phyloP scores from a whole-genome alignment of 2,113 vertebrate species.

The Orientallactaga bullata region DNA sequence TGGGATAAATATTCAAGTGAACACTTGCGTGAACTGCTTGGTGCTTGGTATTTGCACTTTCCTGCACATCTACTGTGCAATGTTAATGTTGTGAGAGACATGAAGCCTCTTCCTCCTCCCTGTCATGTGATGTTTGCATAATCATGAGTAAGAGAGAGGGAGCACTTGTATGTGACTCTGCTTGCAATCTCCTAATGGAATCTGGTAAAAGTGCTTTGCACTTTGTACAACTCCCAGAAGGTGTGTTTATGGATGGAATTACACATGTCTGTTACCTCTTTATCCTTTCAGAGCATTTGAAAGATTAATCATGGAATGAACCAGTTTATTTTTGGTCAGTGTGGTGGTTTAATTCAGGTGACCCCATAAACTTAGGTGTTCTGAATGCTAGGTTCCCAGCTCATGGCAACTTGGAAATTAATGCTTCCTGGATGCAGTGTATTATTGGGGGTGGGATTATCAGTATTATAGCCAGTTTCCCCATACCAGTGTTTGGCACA shows the following conservation, averaged over 20 bases:
- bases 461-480: no score
- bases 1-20: conserved; percentile 70
- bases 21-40: conserved; percentile 66
- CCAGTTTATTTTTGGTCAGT: conserved; percentile 25
- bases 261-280: conserved; percentile 37
- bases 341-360: background rate
- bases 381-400: no score
- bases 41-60: conserved; percentile 65
- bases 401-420: no score
- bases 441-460: no score
- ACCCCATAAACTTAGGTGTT: no score
- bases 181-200: conserved; percentile 81
- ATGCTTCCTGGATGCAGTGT: no score
- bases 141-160: conserved; percentile 59
- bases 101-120: conserved; percentile 37
- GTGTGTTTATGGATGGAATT: conserved; percentile 47
- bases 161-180: conserved; percentile 69
- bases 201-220: conserved; percentile 74
- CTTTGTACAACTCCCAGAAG: conserved; percentile 67
- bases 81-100: conserved; percentile 48
- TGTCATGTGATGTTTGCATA: conserved; percentile 71
- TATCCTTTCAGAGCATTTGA: conserved; percentile 52
- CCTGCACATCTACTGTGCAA: conserved; percentile 63
- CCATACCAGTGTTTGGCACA: no score
- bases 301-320: conserved; percentile 54